These are phyloP conservation scores for Actinernus sp. DNA, from an alignment of 92 coral and sea anemone genomes.

Conservation along the genomic window DNA sequence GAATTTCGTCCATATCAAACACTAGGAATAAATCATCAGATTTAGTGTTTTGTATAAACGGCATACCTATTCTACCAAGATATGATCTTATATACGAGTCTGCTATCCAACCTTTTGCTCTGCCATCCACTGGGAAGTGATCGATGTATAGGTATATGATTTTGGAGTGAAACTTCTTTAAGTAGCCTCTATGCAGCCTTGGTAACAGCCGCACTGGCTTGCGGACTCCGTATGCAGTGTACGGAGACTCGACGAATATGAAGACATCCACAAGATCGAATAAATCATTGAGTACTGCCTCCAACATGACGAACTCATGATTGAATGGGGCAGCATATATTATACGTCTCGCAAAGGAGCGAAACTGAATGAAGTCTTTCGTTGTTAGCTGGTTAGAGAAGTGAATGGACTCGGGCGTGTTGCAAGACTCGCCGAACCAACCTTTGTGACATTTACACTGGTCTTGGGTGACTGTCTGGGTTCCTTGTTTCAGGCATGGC, in stretches of 20 bases:
- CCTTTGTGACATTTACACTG: constrained; percentile 19
- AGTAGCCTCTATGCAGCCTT: constrained; percentile 28
- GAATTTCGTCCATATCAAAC: constrained; percentile 46
- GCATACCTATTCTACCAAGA: constrained; percentile 39
- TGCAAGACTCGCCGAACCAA: constrained; percentile 32
- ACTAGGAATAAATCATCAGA: constrained; percentile 38
- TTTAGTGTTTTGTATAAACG: constrained; percentile 8
- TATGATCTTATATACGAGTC: constrained; percentile 36
- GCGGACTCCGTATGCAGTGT: constrained; percentile 26
- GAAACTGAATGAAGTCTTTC: constrained; percentile 23
- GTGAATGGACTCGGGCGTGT: constrained; percentile 39
- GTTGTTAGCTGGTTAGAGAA: constrained; percentile 17
- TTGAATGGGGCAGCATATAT: constrained; percentile 44
- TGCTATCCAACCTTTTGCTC: constrained; percentile 27
- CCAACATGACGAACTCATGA: constrained; percentile 47
- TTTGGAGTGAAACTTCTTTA: constrained; percentile 28
- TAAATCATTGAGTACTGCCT: constrained; percentile 39
- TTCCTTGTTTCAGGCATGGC: constrained; percentile 33
- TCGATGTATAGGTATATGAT: constrained; percentile 29
- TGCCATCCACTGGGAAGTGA: constrained; percentile 34
- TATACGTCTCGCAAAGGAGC: constrained; percentile 15
- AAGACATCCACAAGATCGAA: constrained; percentile 38
- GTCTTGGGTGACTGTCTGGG: background rate
- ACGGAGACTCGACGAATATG: constrained; percentile 35
- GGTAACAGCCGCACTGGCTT: constrained; percentile 34